Conservation (phyloP, 2,888 invertebrate genomes). For the Drosophila vallismaia region DNA sequence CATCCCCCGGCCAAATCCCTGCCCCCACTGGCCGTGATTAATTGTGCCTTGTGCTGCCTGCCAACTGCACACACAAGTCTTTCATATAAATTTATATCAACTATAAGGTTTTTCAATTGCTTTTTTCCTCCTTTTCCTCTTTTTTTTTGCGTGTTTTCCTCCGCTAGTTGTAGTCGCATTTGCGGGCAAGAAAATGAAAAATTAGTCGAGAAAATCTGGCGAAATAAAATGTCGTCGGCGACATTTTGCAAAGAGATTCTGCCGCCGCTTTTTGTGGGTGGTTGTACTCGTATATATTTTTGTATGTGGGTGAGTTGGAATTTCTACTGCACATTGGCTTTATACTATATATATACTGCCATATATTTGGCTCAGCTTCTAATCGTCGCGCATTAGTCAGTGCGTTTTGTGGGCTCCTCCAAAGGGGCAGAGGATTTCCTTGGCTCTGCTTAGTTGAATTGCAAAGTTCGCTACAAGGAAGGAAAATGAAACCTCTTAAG, state of each 20-base stretch:
- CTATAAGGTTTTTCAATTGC: constrained; percentile 8
- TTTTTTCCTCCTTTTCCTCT: neutral
- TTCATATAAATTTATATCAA: constrained; percentile 20
- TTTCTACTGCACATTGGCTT: constrained; percentile 22
- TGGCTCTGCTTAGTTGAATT: neutral
- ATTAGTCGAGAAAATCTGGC: constrained; percentile 82
- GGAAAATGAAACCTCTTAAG: neutral
- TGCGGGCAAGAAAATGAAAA: constrained; percentile 78
- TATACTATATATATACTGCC: constrained; percentile 17
- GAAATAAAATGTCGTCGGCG: constrained; percentile 83
- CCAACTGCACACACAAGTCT: constrained; percentile 48
- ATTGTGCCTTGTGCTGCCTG: constrained; percentile 73
- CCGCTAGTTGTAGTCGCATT: constrained; percentile 40
- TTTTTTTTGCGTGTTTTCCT: constrained; percentile 17
- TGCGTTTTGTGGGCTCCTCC: constrained; percentile 30
- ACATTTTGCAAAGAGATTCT: constrained; percentile 79
- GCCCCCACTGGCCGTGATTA: constrained; percentile 62
- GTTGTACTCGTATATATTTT: constrained; percentile 7
- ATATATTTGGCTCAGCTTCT: constrained; percentile 51
- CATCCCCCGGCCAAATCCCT: constrained; percentile 51
- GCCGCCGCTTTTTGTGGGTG: constrained; percentile 41
- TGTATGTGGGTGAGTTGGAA: constrained; percentile 18
- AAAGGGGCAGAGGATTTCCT: neutral
- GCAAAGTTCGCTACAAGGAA: neutral
- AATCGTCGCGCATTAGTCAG: constrained; percentile 74